Evolutionary conservation across 2,113 vertebrate species (phyloP).

Genomic region (Chauna torquata): DNA sequence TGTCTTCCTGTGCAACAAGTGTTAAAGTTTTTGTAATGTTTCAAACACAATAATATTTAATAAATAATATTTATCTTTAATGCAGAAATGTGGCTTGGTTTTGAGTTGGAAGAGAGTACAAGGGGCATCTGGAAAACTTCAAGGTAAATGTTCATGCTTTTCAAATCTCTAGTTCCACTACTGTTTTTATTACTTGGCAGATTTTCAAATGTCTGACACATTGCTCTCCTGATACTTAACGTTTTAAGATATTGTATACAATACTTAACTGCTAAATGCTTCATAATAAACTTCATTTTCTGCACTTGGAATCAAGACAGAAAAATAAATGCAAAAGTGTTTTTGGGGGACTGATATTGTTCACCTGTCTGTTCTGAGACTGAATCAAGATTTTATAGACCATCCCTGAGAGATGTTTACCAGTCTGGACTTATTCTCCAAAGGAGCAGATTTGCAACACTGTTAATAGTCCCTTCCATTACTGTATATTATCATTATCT

Average conservation of each 20-base stretch:
- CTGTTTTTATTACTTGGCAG: neutral
- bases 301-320: neutral
- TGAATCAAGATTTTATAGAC: neutral
- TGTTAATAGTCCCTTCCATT: neutral
- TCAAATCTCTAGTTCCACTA: neutral
- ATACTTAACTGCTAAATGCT: neutral
- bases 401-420: neutral
- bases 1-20: neutral
- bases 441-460: neutral
- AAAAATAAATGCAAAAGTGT: neutral
- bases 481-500: neutral
- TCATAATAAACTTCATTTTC: neutral
- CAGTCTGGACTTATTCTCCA: neutral
- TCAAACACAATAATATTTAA: neutral
- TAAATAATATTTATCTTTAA: slow-evolving; percentile 26
- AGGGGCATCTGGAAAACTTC: slow-evolving; percentile 98
- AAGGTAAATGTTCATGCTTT: slow-evolving; percentile 82
- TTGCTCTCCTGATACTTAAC: neutral
- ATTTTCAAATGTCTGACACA: neutral
- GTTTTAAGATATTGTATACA: neutral
- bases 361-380: neutral
- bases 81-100: slow-evolving; percentile 97
- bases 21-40: neutral
- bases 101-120: slow-evolving; percentile 99
- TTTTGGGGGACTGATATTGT: neutral